phyloP scores from a whole-genome alignment of 2,888 invertebrate species.

The Hecatera dysodea region DNA sequence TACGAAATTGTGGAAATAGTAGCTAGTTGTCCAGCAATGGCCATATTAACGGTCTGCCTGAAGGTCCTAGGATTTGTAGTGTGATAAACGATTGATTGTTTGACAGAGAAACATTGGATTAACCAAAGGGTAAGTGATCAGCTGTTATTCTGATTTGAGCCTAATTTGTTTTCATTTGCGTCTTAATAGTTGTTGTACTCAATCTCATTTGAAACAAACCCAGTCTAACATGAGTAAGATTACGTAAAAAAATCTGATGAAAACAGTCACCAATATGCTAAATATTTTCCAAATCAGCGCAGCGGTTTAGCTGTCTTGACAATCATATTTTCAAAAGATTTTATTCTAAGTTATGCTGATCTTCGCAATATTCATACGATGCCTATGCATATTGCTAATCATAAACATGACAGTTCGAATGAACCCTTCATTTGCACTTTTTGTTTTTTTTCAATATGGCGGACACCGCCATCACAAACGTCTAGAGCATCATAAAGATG shows the following conservation, averaged over 20 bases:
- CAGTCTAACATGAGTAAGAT: neutral
- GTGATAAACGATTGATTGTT: constrained; percentile 2
- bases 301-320: neutral
- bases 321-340: neutral
- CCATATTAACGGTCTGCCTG: constrained; percentile 5
- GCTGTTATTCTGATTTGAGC: neutral
- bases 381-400: no score
- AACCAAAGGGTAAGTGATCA: neutral
- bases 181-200: no score
- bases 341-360: neutral
- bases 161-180: neutral
- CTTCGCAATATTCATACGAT: constrained; percentile 13
- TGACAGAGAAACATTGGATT: neutral
- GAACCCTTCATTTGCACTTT: constrained; percentile 30
- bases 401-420: constrained; percentile 21
- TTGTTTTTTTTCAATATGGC: constrained; percentile 24
- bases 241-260: neutral
- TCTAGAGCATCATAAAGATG: constrained; percentile 27
- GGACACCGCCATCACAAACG: constrained; percentile 28
- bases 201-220: neutral
- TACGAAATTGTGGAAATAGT: neutral
- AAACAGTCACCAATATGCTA: neutral
- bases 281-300: constrained; percentile 7
- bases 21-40: constrained; percentile 14
- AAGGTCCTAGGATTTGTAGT: constrained; percentile 30